Evolutionary conservation across 2,888 invertebrate species (phyloP).

Genomic region (Neuroscelio doddi): DNA sequence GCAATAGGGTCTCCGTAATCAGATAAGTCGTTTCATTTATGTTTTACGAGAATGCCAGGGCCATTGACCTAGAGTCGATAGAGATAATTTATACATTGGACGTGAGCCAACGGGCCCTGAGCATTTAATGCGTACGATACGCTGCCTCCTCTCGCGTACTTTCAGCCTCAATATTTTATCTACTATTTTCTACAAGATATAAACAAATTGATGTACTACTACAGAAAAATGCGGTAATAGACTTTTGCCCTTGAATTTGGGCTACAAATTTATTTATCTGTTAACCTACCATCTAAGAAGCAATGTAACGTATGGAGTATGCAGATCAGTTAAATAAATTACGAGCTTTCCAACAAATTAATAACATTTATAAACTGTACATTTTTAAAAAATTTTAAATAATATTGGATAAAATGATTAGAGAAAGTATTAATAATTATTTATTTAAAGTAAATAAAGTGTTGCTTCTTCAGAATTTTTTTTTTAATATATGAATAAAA

Average conservation of each 20-base stretch:
- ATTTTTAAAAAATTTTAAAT: too few relatives aligned
- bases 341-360: too few relatives aligned
- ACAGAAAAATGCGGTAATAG: slow-evolving; percentile 28
- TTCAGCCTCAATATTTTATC: slow-evolving; percentile 24
- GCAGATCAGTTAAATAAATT: too few relatives aligned
- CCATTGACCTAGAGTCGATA: slow-evolving; percentile 36
- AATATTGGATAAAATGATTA: too few relatives aligned
- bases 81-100: slow-evolving; percentile 57
- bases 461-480: too few relatives aligned
- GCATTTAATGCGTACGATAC: slow-evolving; percentile 40
- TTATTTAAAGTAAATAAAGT: too few relatives aligned
- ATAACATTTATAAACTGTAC: too few relatives aligned
- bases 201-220: slow-evolving; percentile 36
- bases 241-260: slow-evolving; percentile 4
- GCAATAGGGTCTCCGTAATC: slow-evolving; percentile 50
- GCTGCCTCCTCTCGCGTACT: slow-evolving; percentile 26
- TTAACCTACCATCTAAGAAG: too few relatives aligned
- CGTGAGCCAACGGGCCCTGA: slow-evolving; percentile 48
- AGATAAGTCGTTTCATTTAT: slow-evolving; percentile 58
- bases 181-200: slow-evolving; percentile 26
- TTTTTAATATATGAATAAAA: too few relatives aligned
- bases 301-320: too few relatives aligned
- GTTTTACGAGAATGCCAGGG: slow-evolving; percentile 51
- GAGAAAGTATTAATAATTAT: too few relatives aligned
- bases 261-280: not conserved